Conservation (phyloP, 1,140 invertebrate genomes). For the Laupala kohalensis region DNA sequence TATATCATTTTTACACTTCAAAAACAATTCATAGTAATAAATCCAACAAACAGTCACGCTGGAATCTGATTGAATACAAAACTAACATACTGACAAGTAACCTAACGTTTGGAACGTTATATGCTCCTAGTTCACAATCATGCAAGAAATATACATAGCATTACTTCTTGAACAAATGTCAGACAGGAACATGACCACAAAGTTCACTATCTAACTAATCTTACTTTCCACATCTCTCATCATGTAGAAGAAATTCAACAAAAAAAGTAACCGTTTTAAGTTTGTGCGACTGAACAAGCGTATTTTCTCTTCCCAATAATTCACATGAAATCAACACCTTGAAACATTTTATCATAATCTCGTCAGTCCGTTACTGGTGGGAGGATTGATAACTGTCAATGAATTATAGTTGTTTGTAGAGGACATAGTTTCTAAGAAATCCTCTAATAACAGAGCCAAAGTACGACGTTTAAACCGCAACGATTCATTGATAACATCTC, state of each 20-base stretch:
- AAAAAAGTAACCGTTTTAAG: neutral
- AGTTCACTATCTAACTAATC: neutral
- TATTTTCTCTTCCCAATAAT: neutral
- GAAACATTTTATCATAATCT: neutral
- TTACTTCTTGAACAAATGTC: neutral
- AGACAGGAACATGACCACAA: neutral
- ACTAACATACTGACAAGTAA: neutral
- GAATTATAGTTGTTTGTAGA: constrained; percentile 24
- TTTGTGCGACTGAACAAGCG: neutral
- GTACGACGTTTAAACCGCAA: constrained; percentile 64
- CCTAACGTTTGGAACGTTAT: neutral
- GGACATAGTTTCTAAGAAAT: constrained; percentile 29
- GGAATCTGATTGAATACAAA: neutral
- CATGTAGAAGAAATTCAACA: neutral
- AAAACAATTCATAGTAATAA: neutral
- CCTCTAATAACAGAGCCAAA: constrained; percentile 44
- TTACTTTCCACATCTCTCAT: neutral
- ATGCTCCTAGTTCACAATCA: neutral
- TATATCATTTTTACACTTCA: neutral
- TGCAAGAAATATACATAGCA: neutral
- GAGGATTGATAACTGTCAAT: constrained; percentile 26
- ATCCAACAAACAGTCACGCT: neutral
- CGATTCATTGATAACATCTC: constrained; percentile 64
- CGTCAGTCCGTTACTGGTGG: constrained; percentile 23
- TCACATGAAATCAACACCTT: neutral